These are phyloP conservation scores for Phrynocephalus vlangalii DNA, from an alignment of 2,797 vertebrate genomes.

Conservation along the genomic window DNA sequence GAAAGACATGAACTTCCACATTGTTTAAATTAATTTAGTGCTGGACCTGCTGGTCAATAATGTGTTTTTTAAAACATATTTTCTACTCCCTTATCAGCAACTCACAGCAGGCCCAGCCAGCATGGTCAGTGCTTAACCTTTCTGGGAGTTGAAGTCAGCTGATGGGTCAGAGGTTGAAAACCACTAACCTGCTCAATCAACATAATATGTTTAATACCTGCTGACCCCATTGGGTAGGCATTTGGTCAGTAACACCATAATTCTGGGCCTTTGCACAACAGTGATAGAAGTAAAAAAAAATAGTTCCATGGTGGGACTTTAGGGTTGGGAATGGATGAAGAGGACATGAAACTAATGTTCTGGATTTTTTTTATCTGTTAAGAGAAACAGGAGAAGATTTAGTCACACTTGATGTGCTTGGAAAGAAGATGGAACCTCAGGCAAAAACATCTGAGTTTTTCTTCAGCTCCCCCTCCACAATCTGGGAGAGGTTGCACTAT, in stretches of 20 bases:
- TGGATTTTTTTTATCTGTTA: not conserved
- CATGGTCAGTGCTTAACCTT: too few species aligned
- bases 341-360: not conserved
- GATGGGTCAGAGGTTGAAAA: too few species aligned
- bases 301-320: not conserved
- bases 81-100: too few species aligned
- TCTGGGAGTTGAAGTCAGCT: too few species aligned
- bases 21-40: too few species aligned
- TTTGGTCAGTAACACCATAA: not conserved
- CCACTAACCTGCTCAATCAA: too few species aligned
- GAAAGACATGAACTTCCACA: too few species aligned
- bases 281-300: not conserved
- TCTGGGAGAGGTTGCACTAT: constrained; percentile 28
- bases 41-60: too few species aligned
- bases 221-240: not conserved
- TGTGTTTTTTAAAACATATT: too few species aligned
- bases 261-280: not conserved
- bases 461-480: not conserved
- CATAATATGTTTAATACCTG: not conserved
- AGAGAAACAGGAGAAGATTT: not conserved
- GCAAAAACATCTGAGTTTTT: constrained; percentile 17
- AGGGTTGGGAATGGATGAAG: not conserved
- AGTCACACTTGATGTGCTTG: constrained; percentile 30
- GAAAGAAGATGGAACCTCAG: constrained; percentile 2
- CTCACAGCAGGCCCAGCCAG: too few species aligned